Conservation (phyloP, 2,888 invertebrate genomes). For the Orchesella flavescens region DNA sequence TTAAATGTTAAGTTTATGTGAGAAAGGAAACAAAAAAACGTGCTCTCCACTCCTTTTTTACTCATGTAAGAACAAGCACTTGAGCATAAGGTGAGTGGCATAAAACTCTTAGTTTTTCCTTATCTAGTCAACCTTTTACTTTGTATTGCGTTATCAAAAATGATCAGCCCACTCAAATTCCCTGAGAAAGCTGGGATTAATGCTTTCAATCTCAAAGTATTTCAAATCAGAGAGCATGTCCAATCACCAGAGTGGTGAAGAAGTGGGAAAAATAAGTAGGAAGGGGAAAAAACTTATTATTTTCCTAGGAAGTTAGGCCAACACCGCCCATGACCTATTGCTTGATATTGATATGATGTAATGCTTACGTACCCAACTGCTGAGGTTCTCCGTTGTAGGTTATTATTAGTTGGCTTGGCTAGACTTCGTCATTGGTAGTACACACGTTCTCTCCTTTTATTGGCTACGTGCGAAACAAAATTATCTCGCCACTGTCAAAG, state of each 20-base stretch:
- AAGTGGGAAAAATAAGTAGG: background rate
- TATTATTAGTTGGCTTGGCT: too few relatives aligned
- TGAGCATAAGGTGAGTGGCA: slow-evolving; percentile 45
- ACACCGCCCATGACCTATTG: too few relatives aligned
- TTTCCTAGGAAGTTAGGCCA: too few relatives aligned
- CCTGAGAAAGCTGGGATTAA: background rate
- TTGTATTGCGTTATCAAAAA: slow-evolving; percentile 52
- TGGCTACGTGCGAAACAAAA: background rate
- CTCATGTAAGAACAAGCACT: slow-evolving; percentile 56
- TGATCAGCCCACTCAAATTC: slow-evolving; percentile 55
- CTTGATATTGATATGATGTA: too few relatives aligned
- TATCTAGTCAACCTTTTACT: slow-evolving; percentile 54
- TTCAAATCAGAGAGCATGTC: background rate
- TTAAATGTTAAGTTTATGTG: slow-evolving; percentile 32
- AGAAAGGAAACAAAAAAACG: slow-evolving; percentile 32
- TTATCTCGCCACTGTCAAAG: slow-evolving; percentile 3
- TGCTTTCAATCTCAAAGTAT: background rate
- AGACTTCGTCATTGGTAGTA: too few relatives aligned
- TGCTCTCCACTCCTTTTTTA: slow-evolving; percentile 39
- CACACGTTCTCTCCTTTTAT: too few relatives aligned
- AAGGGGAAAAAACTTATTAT: too few relatives aligned
- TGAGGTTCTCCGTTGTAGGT: too few relatives aligned
- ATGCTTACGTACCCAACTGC: too few relatives aligned
- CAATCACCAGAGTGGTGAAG: background rate
- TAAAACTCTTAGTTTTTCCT: slow-evolving; percentile 43